A percentile compares a stretch with the other conserved stretches of the same genome.
phyloP scores from a whole-genome alignment of 2,888 invertebrate genomes.

The Entomobrya proxima region DNA sequence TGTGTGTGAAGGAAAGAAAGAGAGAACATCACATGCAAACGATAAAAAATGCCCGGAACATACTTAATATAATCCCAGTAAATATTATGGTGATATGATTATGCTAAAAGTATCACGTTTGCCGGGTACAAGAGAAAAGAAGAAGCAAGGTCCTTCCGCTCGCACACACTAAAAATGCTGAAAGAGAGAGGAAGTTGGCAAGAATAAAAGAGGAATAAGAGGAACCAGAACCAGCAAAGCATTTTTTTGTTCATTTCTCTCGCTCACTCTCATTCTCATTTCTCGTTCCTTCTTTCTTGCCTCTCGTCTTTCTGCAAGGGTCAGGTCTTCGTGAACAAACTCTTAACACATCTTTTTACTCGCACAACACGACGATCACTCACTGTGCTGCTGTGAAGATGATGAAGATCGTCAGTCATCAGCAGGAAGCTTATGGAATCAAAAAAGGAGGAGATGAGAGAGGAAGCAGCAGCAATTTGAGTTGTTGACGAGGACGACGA shows the following conservation, averaged over 20 bases:
- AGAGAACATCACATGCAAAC: not conserved
- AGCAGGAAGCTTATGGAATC: not conserved
- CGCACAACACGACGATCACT: not conserved
- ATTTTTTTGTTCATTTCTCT: not conserved
- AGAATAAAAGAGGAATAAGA: not conserved
- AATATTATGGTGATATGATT: constrained; percentile 36
- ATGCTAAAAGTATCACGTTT: constrained; percentile 7
- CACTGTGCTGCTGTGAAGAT: not conserved
- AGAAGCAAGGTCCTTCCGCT: not conserved
- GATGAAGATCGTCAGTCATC: not conserved
- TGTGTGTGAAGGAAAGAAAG: not conserved
- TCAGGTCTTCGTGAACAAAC: constrained; percentile 12
- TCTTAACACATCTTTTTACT: not conserved
- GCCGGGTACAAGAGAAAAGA: not conserved
- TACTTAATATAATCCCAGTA: constrained; percentile 33
- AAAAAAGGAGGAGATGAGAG: not conserved
- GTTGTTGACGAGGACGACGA: too few species aligned
- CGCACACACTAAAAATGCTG: not conserved
- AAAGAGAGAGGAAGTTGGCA: not conserved
- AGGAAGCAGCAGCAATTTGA: too few species aligned
- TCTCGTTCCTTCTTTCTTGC: too few species aligned
- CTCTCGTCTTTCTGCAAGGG: constrained; percentile 22
- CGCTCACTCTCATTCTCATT: not conserved
- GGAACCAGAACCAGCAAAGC: not conserved
- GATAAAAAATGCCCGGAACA: not conserved